Conservation (phyloP, 2,113 vertebrate species). For the Barbus barbus region DNA sequence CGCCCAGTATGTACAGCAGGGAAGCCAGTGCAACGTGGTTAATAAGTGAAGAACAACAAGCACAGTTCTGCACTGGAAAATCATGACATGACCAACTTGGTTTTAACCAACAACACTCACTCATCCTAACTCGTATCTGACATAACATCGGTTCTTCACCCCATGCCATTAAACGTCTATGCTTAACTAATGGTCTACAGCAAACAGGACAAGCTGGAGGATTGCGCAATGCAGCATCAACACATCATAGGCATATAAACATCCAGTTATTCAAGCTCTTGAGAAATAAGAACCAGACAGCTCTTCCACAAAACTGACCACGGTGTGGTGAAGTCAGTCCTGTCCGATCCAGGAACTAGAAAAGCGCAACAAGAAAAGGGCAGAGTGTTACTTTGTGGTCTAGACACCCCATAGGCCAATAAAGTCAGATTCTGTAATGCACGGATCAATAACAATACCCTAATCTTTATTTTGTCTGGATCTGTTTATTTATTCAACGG, state of each 20-base stretch:
- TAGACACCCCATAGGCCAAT: conserved; percentile 20
- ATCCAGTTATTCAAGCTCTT: conserved; percentile 45
- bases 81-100: background rate
- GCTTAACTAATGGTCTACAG: background rate
- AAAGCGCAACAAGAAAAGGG: conserved; percentile 48
- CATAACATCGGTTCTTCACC: background rate
- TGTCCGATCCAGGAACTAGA: conserved; percentile 57
- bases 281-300: conserved; percentile 47
- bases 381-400: conserved; percentile 46
- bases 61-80: conserved; percentile 1
- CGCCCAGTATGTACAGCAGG: conserved; percentile 29
- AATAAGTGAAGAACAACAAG: conserved; percentile 10
- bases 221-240: conserved; percentile 25
- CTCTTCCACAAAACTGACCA: conserved; percentile 51
- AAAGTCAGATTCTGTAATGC: background rate
- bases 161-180: background rate
- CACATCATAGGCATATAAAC: conserved; percentile 36
- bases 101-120: background rate
- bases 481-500: background rate
- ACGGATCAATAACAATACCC: background rate
- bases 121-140: background rate
- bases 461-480: background rate
- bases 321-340: conserved; percentile 50
- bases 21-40: conserved; percentile 37
- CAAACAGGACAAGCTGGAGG: background rate